Percentiles rank a stretch among this genome's conserved stretches.
Evolutionary conservation across 2,797 vertebrate genomes (phyloP).

Genomic region (Leuciscus waleckii): DNA sequence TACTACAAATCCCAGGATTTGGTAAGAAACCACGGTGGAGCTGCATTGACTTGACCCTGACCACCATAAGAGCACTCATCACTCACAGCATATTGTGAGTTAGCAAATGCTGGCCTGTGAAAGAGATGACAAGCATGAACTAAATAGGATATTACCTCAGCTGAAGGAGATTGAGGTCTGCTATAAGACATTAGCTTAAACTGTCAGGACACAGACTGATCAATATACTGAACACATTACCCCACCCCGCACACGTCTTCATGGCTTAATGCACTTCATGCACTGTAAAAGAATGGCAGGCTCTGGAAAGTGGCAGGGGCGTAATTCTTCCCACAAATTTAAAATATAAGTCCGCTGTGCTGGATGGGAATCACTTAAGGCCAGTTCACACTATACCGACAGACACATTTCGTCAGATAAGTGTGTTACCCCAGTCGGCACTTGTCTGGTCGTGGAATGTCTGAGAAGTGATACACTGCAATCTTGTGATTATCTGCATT

Average conservation of each 20-base stretch:
- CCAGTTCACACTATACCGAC: background rate
- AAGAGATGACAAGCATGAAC: constrained; percentile 47
- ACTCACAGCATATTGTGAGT: constrained; percentile 46
- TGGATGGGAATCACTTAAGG: background rate
- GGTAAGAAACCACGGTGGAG: background rate
- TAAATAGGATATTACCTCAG: constrained; percentile 54
- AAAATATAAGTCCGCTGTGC: background rate
- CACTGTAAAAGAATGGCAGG: background rate
- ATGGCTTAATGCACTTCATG: background rate
- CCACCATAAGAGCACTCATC: constrained; percentile 53
- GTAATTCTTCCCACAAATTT: background rate
- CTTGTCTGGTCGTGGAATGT: background rate
- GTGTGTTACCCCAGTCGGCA: background rate
- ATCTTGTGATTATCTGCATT: background rate
- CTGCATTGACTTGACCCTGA: constrained; percentile 49
- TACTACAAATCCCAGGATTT: background rate
- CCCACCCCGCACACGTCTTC: background rate
- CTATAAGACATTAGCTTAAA: constrained; percentile 44
- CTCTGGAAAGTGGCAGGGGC: background rate
- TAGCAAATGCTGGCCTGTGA: constrained; percentile 36
- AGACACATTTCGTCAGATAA: background rate
- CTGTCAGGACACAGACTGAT: constrained; percentile 38
- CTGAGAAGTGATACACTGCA: background rate
- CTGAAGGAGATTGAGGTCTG: constrained; percentile 50
- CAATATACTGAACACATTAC: constrained; percentile 38